Evolutionary conservation across 2,797 vertebrate species (phyloP).

Genomic region (Bryconaethiops microstoma): DNA sequence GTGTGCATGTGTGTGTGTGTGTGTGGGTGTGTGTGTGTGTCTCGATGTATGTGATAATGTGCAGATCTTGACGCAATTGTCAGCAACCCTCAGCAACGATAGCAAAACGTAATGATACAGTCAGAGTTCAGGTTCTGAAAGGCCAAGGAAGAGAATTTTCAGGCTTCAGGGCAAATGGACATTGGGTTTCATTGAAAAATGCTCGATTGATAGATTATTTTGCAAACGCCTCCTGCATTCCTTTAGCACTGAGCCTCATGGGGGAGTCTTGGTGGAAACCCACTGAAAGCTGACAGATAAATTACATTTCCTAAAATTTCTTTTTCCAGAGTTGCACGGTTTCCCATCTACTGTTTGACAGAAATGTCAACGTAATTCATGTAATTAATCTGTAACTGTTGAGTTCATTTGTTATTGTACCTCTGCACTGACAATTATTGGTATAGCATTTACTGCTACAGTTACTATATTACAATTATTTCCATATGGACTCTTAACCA

Average conservation of each 20-base stretch:
- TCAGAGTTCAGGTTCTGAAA: conserved; percentile 36
- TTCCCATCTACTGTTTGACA: conserved; percentile 8
- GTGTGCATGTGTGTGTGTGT: conserved; percentile 34
- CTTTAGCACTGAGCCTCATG: background rate
- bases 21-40: conserved; percentile 30
- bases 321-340: background rate
- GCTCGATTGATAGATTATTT: conserved; percentile 25
- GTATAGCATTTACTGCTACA: background rate
- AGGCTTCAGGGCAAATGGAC: conserved; percentile 1
- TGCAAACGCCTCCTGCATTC: conserved; percentile 30
- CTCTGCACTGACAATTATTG: background rate
- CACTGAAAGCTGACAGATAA: conserved; percentile 14
- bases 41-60: conserved; percentile 24
- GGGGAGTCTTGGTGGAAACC: background rate
- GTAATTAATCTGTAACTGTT: background rate
- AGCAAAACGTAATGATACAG: conserved; percentile 42
- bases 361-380: conserved; percentile 17
- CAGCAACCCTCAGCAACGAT: conserved; percentile 13
- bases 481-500: no score
- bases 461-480: background rate
- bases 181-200: conserved; percentile 2
- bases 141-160: conserved; percentile 1
- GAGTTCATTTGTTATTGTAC: background rate
- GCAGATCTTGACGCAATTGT: conserved; percentile 27
- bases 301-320: background rate